Percentiles rank a stretch among this genome's conserved stretches.
Evolutionary conservation across 2,888 invertebrate species (phyloP).

Genomic region (Agrochola lota): DNA sequence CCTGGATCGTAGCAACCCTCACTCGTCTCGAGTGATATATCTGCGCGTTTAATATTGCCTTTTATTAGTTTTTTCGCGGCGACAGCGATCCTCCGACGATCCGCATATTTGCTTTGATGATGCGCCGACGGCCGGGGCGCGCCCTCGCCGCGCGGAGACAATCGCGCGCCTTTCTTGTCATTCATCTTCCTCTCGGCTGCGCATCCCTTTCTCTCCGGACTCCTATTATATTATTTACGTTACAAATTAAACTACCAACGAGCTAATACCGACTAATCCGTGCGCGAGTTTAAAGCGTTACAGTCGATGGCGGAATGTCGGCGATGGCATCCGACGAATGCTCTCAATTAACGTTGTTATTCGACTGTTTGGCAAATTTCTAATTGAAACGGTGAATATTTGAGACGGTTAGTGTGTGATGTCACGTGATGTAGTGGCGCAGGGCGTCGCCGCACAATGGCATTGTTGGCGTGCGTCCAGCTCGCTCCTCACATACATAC

Average conservation of each 20-base stretch:
- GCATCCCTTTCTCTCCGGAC: slow-evolving; percentile 60
- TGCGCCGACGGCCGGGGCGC: slow-evolving; percentile 47
- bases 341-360: slow-evolving; percentile 81
- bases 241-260: slow-evolving; percentile 75
- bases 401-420: slow-evolving; percentile 71
- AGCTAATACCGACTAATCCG: slow-evolving; percentile 67
- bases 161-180: slow-evolving; percentile 62
- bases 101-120: slow-evolving; percentile 82
- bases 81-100: slow-evolving; percentile 75
- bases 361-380: slow-evolving; percentile 79
- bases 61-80: slow-evolving; percentile 89
- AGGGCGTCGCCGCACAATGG: slow-evolving; percentile 63
- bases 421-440: slow-evolving; percentile 67
- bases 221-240: slow-evolving; percentile 72
- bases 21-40: slow-evolving; percentile 72
- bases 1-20: slow-evolving; percentile 56
- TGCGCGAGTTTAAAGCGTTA: slow-evolving; percentile 64
- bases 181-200: slow-evolving; percentile 61
- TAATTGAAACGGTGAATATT: slow-evolving; percentile 80
- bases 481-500: slow-evolving; percentile 55
- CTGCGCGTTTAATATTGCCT: slow-evolving; percentile 82
- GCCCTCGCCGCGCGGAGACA: slow-evolving; percentile 60
- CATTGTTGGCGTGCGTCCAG: slow-evolving; percentile 74
- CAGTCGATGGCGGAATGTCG: slow-evolving; percentile 70
- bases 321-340: slow-evolving; percentile 74